A percentile compares a stretch with the other conserved stretches of the same genome.
Evolutionary conservation across 2,888 invertebrate species (phyloP).

Genomic region (Nemurella pictetii): DNA sequence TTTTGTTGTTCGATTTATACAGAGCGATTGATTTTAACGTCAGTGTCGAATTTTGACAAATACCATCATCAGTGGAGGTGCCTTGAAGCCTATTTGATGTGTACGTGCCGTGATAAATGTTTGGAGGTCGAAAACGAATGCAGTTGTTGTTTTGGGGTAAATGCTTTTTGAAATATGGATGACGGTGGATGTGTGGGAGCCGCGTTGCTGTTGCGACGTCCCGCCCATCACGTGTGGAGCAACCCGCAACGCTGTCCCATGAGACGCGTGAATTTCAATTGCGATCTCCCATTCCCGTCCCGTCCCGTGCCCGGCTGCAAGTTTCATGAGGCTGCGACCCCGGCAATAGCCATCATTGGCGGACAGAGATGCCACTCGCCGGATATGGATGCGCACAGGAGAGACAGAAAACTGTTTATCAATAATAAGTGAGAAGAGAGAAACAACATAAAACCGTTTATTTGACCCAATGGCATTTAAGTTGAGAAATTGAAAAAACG

Average conservation of each 20-base stretch:
- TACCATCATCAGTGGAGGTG: not conserved
- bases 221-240: not conserved
- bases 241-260: constrained; percentile 26
- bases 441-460: not conserved
- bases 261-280: constrained; percentile 42
- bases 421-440: not conserved
- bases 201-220: not conserved
- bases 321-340: constrained; percentile 32
- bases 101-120: not conserved
- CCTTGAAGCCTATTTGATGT: not conserved
- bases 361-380: not conserved
- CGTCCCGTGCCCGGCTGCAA: constrained; percentile 19
- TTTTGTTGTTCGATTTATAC: too few relatives aligned
- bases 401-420: not conserved
- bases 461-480: not conserved
- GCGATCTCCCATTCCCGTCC: constrained; percentile 21
- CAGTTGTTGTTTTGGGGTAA: not conserved
- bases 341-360: constrained; percentile 27
- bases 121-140: not conserved
- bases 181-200: not conserved
- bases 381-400: not conserved
- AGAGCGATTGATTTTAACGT: too few relatives aligned
- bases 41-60: too few relatives aligned
- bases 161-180: not conserved
- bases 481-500: not conserved